Conservation (phyloP, 1,140 invertebrate genomes). For the Heliconius eleuchia region DNA sequence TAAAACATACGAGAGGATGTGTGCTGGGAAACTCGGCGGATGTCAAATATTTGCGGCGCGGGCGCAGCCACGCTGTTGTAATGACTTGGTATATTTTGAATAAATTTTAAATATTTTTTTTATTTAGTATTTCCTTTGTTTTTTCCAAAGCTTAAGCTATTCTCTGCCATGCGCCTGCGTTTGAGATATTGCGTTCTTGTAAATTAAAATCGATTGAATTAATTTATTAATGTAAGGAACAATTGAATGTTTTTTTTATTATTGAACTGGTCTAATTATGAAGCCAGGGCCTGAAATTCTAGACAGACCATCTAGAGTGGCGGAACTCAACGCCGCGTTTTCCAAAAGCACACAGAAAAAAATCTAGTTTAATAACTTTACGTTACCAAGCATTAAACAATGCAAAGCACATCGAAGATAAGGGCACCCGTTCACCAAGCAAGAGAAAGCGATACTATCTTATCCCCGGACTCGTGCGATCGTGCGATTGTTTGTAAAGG, state of each 20-base stretch:
- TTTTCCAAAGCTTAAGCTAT: not conserved
- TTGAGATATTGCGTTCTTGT: not conserved
- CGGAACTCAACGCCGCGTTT: not conserved
- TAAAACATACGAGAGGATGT: constrained; percentile 26
- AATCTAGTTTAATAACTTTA: not conserved
- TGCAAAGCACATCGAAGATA: constrained; percentile 35
- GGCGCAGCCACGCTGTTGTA: constrained; percentile 1
- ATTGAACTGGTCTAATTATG: too few relatives aligned
- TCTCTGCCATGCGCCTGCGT: not conserved
- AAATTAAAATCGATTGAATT: too few relatives aligned
- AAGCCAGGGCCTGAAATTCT: too few relatives aligned
- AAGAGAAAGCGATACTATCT: constrained; percentile 48
- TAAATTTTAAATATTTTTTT: not conserved
- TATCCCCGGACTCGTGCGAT: constrained; percentile 44
- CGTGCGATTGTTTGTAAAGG: constrained; percentile 43
- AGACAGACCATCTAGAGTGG: not conserved
- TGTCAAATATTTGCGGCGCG: constrained; percentile 32
- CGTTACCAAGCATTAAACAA: constrained; percentile 16
- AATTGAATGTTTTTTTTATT: too few relatives aligned
- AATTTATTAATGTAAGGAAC: too few relatives aligned
- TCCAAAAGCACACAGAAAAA: not conserved
- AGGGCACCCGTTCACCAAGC: constrained; percentile 44
- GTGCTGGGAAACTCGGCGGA: constrained; percentile 30
- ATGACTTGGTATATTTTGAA: not conserved
- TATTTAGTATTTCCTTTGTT: not conserved